Conservation (phyloP, 1,140 invertebrate species). For the Drosophila kurseongensis region DNA sequence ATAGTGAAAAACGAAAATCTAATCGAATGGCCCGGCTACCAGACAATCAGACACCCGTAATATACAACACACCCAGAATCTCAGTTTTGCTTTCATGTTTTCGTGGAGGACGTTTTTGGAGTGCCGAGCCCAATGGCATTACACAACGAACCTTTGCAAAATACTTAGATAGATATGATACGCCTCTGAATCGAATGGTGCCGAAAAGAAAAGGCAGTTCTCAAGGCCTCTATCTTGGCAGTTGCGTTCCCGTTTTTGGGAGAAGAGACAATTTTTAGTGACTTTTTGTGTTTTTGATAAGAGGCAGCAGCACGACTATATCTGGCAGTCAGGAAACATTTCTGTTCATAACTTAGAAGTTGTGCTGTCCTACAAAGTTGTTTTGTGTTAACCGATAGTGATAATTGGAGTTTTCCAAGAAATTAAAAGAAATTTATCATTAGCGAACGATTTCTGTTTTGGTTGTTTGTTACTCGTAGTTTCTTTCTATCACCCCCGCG, state of each 20-base stretch:
- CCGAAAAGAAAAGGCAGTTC: conserved; percentile 4
- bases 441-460: conserved; percentile 57
- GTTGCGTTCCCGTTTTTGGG: conserved; percentile 6
- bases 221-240: conserved; percentile 35
- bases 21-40: conserved; percentile 57
- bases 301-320: conserved; percentile 7
- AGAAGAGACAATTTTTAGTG: conserved; percentile 61
- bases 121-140: conserved; percentile 17
- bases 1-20: conserved; percentile 56
- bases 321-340: conserved; percentile 56
- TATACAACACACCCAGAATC: conserved; percentile 50
- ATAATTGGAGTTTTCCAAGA: conserved; percentile 80
- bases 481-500: conserved; percentile 10
- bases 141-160: conserved; percentile 31
- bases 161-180: conserved; percentile 19
- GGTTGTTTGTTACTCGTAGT: conserved; percentile 13
- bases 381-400: conserved; percentile 69
- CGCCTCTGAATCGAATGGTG: conserved; percentile 3
- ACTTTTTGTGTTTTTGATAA: conserved; percentile 70
- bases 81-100: conserved; percentile 23
- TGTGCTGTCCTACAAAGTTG: conserved; percentile 47
- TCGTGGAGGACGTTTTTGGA: conserved; percentile 20
- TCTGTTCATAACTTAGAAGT: conserved; percentile 58
- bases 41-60: conserved; percentile 19
- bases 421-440: conserved; percentile 80